Base-by-base conservation (phyloP, 2,797 vertebrate species). In the Pseudomugil gertrudae region DNA sequence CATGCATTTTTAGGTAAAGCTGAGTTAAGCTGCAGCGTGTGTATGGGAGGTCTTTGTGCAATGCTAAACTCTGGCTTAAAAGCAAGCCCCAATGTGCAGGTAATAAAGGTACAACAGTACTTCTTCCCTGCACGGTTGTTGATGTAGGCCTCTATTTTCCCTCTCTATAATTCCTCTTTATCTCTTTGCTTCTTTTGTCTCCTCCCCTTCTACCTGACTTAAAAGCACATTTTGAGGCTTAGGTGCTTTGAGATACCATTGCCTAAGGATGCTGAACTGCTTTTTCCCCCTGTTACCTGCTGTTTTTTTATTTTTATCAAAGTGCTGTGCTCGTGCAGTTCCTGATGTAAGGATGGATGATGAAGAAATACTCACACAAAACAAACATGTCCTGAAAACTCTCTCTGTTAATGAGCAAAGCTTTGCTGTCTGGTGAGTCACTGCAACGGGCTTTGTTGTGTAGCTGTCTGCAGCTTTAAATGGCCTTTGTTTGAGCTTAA, bases 361-460 rank as follows among this genome's bases (percentile, higher is more conserved):
- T 69, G 54, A 32, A 63, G 33, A 69, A 21, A 64, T 56, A 57
- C 23, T 36, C 36, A 54, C 52, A 57, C 64, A 64, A 50, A 43
- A 47, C 45, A 17, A 17, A n/a, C n/a, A 3, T 58, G n/a, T 23
- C 1, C 48, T 56, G 24, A 15, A 38, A 53, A 67, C 50, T 69
- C 43, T 45, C 64, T 67, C 58, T 45, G 23, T 78, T 86, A 82
- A 86, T 82, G 80, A 81, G 76, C 69, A 74, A 79, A 78, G 59
- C 83, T 84, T 88, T 71, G 88, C 88, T 86, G 87, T 87, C 82
- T 81, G 52, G 68, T 83, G 80, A 66, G 73, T 89, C 65, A 78
- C 76, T 72, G 75, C 71, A 55, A 54, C 60, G 66, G 60, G 57
- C 71, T 69, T 79, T 78, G 73, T 77, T 30, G 21, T 33, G 58